Percentiles rank a stretch among this genome's conserved stretches.
Evolutionary conservation across 2,113 vertebrate species (phyloP).

Genomic region (Proteles cristata): DNA sequence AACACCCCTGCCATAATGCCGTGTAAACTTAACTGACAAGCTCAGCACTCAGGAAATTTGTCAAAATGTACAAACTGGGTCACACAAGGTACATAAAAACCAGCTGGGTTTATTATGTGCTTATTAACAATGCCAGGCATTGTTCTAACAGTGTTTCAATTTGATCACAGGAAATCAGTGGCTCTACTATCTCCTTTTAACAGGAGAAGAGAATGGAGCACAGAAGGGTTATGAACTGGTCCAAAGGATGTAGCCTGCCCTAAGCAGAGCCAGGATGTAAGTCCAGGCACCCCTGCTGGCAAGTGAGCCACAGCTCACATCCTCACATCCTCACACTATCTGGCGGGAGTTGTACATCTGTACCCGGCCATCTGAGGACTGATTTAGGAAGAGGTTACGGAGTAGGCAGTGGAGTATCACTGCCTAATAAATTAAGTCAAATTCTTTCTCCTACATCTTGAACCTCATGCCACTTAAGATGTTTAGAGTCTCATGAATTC

Average conservation of each 20-base stretch:
- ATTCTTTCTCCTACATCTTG: background rate
- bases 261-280: background rate
- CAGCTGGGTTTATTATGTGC: background rate
- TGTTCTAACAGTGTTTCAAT: background rate
- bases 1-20: background rate
- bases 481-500: background rate
- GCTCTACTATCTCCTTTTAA: background rate
- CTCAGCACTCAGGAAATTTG: background rate
- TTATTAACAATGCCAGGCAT: background rate
- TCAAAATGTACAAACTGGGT: background rate
- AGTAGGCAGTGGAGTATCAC: background rate
- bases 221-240: background rate
- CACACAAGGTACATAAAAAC: background rate
- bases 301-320: background rate
- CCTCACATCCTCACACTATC: background rate
- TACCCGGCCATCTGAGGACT: background rate
- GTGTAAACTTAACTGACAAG: background rate
- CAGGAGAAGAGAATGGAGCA: background rate
- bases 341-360: background rate
- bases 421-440: background rate
- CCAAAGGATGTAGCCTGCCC: too few relatives aligned
- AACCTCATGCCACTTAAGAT: background rate
- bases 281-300: too few relatives aligned
- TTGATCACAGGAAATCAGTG: background rate
- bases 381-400: background rate